Conservation (phyloP, 2,113 vertebrate genomes). For the Suncus etruscus region DNA sequence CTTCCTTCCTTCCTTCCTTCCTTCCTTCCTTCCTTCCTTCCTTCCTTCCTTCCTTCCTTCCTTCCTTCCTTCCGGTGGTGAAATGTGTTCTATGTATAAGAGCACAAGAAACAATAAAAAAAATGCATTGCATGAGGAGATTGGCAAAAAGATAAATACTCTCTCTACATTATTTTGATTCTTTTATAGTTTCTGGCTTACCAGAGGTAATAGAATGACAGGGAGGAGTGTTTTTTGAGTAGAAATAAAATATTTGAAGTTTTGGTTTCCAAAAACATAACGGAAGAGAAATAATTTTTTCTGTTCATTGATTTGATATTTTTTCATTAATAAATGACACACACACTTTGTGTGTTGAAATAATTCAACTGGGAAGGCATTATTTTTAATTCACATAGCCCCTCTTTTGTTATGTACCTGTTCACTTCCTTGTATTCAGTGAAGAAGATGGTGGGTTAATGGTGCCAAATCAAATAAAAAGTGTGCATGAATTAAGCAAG, state of each 20-base stretch:
- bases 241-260: not conserved
- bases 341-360: not conserved
- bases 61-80: not conserved
- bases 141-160: not conserved
- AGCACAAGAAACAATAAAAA: not conserved
- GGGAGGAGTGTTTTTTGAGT: accelerated
- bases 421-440: not conserved
- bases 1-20: too few species aligned
- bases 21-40: too few species aligned
- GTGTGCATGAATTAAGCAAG: not conserved
- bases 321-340: not conserved
- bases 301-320: not conserved
- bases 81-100: not conserved
- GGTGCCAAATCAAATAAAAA: not conserved
- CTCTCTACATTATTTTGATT: not conserved
- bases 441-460: not conserved
- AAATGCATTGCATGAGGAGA: not conserved
- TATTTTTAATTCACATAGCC: not conserved
- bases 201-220: too few species aligned
- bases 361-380: not conserved
- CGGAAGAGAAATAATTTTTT: not conserved
- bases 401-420: not conserved
- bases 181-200: not conserved
- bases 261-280: not conserved
- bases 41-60: too few species aligned